phyloP scores from a whole-genome alignment of 2,888 invertebrate species.

The Protodeltote pygarga region DNA sequence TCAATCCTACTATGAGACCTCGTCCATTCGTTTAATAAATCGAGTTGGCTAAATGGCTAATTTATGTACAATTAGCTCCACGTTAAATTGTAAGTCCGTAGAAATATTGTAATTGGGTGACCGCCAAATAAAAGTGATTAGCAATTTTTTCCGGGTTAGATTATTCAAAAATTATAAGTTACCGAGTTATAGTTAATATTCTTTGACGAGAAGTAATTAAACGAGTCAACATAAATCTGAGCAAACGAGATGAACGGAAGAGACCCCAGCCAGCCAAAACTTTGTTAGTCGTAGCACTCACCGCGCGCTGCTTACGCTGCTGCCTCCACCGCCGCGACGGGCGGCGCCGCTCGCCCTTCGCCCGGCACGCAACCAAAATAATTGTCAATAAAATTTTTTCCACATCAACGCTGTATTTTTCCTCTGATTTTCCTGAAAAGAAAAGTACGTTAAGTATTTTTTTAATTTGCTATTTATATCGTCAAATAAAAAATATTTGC shows the following conservation, averaged over 20 bases:
- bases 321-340: too few species aligned
- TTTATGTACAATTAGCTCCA: conserved; percentile 36
- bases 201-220: conserved; percentile 63
- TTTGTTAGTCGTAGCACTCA: conserved; percentile 62
- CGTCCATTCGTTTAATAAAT: conserved; percentile 57
- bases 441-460: conserved; percentile 37
- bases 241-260: conserved; percentile 60
- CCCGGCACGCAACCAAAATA: conserved; percentile 41
- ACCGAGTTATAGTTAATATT: conserved; percentile 39
- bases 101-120: conserved; percentile 50
- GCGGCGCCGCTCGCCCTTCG: conserved; percentile 30
- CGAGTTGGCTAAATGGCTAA: conserved; percentile 22
- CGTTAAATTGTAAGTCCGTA: conserved; percentile 29
- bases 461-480: too few species aligned
- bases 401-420: conserved; percentile 31
- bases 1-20: conserved; percentile 53
- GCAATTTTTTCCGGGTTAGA: conserved; percentile 39
- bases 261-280: conserved; percentile 67
- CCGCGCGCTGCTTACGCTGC: too few species aligned
- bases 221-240: conserved; percentile 70
- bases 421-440: conserved; percentile 30
- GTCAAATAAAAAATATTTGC: too few species aligned
- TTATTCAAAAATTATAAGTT: conserved; percentile 50
- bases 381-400: conserved; percentile 52
- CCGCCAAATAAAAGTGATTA: conserved; percentile 37